Percentiles rank a stretch among this genome's conserved stretches.
These are phyloP conservation scores for Leucopsar rothschildi DNA, from an alignment of 2,113 vertebrate genomes.

Conservation along the genomic window DNA sequence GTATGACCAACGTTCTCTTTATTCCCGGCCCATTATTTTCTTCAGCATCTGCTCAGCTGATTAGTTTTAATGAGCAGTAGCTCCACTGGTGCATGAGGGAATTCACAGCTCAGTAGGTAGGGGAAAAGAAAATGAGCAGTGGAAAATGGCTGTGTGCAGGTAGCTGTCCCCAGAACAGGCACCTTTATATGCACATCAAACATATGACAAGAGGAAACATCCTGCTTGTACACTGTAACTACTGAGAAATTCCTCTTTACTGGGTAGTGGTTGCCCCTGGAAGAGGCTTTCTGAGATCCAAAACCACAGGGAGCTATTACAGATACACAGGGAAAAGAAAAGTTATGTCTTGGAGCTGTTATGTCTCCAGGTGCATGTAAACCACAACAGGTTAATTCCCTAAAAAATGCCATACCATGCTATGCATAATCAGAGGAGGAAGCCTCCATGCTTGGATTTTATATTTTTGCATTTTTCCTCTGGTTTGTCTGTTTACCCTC, in stretches of 20 bases:
- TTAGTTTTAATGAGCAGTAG: constrained; percentile 65
- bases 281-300: neutral
- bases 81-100: constrained; percentile 16
- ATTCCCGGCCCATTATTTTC: constrained; percentile 27
- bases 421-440: neutral
- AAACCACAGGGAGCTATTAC: neutral
- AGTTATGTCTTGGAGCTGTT: neutral
- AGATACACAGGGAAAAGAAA: neutral
- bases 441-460: neutral
- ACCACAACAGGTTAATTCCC: neutral
- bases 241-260: neutral
- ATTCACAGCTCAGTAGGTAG: constrained; percentile 38
- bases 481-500: neutral
- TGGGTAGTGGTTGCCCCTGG: neutral
- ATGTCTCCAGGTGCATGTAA: neutral
- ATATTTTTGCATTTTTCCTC: neutral
- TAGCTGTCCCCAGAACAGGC: constrained; percentile 6
- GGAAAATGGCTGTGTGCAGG: constrained; percentile 16
- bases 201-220: accelerated
- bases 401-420: neutral
- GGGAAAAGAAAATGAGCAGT: neutral
- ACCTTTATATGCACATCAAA: neutral
- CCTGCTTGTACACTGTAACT: neutral
- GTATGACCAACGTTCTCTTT: neutral
- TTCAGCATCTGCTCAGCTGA: constrained; percentile 65